Conservation (phyloP, 2,888 invertebrate species). For the Zootermopsis nevadensis region DNA sequence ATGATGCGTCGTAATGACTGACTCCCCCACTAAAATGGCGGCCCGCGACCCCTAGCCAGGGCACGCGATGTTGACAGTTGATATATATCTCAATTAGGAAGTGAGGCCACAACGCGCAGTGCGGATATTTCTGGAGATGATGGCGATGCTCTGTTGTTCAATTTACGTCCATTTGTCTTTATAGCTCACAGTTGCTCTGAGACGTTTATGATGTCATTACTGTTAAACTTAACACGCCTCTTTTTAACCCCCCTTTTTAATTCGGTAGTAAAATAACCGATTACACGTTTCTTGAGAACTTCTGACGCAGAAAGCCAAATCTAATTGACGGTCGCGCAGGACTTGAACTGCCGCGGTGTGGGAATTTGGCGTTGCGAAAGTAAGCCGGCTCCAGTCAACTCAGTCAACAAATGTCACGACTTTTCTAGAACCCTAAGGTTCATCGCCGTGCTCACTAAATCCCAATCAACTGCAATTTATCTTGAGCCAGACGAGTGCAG, state of each 20-base stretch:
- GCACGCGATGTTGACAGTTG: background rate
- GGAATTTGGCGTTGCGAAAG: too few relatives aligned
- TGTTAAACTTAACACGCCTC: background rate
- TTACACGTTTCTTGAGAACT: background rate
- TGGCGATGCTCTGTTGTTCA: background rate
- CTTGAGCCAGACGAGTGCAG: too few relatives aligned
- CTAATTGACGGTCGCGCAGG: too few relatives aligned
- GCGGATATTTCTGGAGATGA: slow-evolving; percentile 13
- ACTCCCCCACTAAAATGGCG: too few relatives aligned
- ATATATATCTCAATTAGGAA: background rate
- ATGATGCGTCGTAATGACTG: background rate
- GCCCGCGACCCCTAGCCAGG: background rate
- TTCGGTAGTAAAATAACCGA: background rate
- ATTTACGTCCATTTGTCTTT: background rate
- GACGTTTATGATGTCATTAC: slow-evolving; percentile 1
- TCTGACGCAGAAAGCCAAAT: background rate
- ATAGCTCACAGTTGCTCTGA: background rate
- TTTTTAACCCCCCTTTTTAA: background rate
- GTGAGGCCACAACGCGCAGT: background rate
- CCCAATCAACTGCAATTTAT: too few relatives aligned
- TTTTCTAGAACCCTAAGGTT: too few relatives aligned
- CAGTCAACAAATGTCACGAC: too few relatives aligned
- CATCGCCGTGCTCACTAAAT: too few relatives aligned
- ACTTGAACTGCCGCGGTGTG: background rate
- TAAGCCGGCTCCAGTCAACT: too few relatives aligned